These are phyloP conservation scores for Calosoma granatense DNA, from an alignment of 1,140 invertebrate genomes.

Conservation along the genomic window DNA sequence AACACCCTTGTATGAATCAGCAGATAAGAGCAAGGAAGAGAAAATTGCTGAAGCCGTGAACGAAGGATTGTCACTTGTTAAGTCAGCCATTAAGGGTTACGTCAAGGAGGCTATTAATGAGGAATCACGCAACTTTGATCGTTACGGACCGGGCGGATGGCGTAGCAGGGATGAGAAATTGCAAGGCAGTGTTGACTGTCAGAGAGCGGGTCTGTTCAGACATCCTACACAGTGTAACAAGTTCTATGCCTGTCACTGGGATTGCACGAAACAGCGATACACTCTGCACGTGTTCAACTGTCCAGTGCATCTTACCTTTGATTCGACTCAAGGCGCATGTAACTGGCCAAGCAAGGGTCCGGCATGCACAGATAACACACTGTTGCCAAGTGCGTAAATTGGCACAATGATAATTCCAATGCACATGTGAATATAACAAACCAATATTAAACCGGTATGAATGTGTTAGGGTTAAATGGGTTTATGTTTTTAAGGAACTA, in stretches of 20 bases:
- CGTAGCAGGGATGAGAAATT: slow-evolving; percentile 45
- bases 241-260: slow-evolving; percentile 78
- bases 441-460: not conserved
- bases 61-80: slow-evolving; percentile 22
- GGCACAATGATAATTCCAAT: not conserved
- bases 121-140: slow-evolving; percentile 33
- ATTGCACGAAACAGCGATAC: slow-evolving; percentile 65
- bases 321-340: slow-evolving; percentile 61
- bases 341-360: slow-evolving; percentile 77
- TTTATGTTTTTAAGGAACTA: no score
- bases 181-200: slow-evolving; percentile 54
- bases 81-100: slow-evolving; percentile 22
- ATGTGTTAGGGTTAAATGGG: not conserved
- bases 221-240: slow-evolving; percentile 75
- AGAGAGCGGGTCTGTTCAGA: slow-evolving; percentile 68
- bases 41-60: slow-evolving; percentile 22
- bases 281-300: slow-evolving; percentile 72
- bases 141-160: slow-evolving; percentile 43
- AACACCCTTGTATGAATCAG: not conserved
- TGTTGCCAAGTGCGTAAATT: slow-evolving; percentile 32
- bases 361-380: slow-evolving; percentile 59
- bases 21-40: not conserved
- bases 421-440: not conserved
- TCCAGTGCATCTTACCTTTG: slow-evolving; percentile 70
- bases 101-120: slow-evolving; percentile 22